Evolutionary conservation across 2,797 vertebrate species (phyloP).

Genomic region (Phrynocephalus vlangalii): DNA sequence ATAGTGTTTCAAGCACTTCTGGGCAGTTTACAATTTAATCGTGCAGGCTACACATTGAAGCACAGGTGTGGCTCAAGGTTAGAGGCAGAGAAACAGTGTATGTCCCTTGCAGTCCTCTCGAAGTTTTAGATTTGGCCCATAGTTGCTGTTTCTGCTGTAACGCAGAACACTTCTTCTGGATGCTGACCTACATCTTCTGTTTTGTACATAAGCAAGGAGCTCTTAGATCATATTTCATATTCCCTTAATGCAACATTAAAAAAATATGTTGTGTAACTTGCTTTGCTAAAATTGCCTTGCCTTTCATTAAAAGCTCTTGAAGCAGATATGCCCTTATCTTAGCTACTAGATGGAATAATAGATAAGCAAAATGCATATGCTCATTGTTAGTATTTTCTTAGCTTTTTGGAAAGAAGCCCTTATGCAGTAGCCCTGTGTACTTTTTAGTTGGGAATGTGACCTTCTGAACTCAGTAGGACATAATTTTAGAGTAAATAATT

Average conservation of each 20-base stretch:
- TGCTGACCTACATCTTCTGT: constrained; percentile 13
- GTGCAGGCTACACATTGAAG: too few species aligned
- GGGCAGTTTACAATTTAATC: too few species aligned
- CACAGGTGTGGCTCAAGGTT: not conserved
- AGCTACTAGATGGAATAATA: not conserved
- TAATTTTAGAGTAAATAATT: constrained; percentile 9
- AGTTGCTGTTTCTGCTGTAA: not conserved
- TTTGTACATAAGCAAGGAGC: constrained; percentile 10
- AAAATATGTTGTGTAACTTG: constrained; percentile 39
- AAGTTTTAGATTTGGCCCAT: not conserved
- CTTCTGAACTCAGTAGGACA: not conserved
- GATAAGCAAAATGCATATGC: not conserved
- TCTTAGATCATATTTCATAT: constrained; percentile 35
- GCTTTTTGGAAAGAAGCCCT: not conserved
- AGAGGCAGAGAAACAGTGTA: not conserved
- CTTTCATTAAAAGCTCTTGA: constrained; percentile 37
- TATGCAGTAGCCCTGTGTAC: not conserved
- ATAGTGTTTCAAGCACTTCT: too few species aligned
- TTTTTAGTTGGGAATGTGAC: not conserved
- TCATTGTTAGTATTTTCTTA: constrained; percentile 14
- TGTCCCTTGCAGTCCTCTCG: not conserved
- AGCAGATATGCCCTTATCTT: constrained; percentile 34
- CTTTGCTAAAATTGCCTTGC: constrained; percentile 22
- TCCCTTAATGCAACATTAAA: constrained; percentile 21
- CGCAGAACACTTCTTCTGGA: not conserved